These are phyloP conservation scores for Sebastes hubbsi DNA, from an alignment of 2,797 vertebrate species.

Conservation along the genomic window DNA sequence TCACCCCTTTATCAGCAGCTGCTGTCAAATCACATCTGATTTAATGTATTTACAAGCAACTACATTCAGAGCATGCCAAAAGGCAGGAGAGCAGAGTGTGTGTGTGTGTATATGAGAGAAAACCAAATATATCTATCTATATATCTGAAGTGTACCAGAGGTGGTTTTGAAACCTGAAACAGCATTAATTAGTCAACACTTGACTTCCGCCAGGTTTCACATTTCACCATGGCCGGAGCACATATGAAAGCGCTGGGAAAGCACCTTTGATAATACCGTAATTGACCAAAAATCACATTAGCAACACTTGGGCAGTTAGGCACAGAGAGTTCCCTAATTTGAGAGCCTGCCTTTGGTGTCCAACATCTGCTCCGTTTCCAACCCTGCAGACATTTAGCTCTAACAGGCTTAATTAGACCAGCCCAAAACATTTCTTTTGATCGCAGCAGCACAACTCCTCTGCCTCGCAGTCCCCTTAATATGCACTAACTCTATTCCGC, in stretches of 20 bases:
- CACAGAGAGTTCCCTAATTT: conserved; percentile 55
- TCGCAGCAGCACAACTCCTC: conserved; percentile 39
- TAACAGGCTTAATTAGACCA: conserved; percentile 71
- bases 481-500: not conserved
- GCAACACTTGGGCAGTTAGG: conserved; percentile 58
- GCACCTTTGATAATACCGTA: conserved; percentile 57
- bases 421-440: conserved; percentile 63
- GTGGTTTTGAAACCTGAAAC: conserved; percentile 46
- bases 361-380: conserved; percentile 69
- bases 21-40: conserved; percentile 49
- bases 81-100: not conserved
- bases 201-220: conserved; percentile 39
- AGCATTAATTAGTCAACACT: conserved; percentile 56
- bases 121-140: conserved; percentile 20
- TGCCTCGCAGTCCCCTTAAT: not conserved
- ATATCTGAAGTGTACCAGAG: conserved; percentile 15
- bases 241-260: conserved; percentile 35
- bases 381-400: conserved; percentile 73
- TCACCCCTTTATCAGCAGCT: conserved; percentile 29
- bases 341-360: conserved; percentile 60
- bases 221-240: conserved; percentile 29
- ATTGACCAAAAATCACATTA: conserved; percentile 68
- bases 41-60: conserved; percentile 11
- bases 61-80: not conserved
- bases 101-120: not conserved